phyloP scores from a whole-genome alignment of 2,797 vertebrate species.

The Xerus rutilus region DNA sequence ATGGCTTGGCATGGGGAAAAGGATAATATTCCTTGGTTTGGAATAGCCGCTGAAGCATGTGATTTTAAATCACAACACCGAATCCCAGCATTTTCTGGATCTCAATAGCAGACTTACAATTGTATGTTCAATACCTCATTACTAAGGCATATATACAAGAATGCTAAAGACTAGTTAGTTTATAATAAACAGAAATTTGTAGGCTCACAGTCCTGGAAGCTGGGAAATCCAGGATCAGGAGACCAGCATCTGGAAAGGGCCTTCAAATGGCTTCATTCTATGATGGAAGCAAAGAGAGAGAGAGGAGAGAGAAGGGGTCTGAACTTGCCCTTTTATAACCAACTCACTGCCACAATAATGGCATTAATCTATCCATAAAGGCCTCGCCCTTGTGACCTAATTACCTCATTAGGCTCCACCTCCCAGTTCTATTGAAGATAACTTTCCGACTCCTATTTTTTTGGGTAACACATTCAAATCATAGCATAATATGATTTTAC shows the following conservation, averaged over 20 bases:
- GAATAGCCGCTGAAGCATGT: background rate
- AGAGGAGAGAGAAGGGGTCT: background rate
- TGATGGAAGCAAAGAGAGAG: background rate
- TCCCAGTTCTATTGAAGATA: background rate
- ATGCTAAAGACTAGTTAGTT: background rate
- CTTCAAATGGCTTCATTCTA: background rate
- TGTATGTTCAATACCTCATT: background rate
- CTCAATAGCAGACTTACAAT: background rate
- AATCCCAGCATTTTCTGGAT: background rate
- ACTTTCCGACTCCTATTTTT: background rate
- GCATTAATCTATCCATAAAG: background rate
- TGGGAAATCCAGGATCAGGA: background rate
- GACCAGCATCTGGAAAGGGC: background rate
- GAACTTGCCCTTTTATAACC: background rate
- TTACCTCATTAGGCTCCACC: too few species aligned
- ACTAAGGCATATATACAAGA: background rate
- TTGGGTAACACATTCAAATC: background rate
- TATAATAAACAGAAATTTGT: background rate
- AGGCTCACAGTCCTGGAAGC: background rate
- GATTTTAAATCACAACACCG: background rate
- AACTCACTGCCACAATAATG: background rate
- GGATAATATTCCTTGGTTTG: background rate
- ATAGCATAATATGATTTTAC: fast-evolving
- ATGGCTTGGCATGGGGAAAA: background rate
- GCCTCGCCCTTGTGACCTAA: too few species aligned